These are phyloP conservation scores for Tiliqua scincoides DNA, from an alignment of 2,113 vertebrate genomes.

Conservation along the genomic window DNA sequence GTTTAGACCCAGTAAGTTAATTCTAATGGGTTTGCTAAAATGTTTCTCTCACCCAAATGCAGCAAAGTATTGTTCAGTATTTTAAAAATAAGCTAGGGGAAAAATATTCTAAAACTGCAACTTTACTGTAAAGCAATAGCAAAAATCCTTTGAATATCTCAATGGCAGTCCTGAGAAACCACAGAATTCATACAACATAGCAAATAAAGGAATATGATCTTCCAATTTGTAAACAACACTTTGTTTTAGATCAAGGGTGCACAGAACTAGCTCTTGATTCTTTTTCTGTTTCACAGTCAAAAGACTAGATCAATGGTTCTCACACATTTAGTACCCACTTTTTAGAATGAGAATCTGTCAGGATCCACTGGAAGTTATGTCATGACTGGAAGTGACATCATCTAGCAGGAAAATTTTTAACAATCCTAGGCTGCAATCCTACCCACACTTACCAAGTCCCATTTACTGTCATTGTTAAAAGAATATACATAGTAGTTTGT, in stretches of 20 bases:
- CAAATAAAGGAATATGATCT: slow-evolving; percentile 38
- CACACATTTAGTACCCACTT: no score
- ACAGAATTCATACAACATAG: slow-evolving; percentile 27
- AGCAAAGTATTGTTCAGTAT: not conserved
- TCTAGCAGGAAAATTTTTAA: no score
- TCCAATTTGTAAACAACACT: slow-evolving; percentile 42
- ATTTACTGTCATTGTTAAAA: no score
- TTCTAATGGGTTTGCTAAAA: not conserved
- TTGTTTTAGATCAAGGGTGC: slow-evolving; percentile 14
- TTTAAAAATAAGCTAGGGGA: not conserved
- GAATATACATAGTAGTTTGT: no score
- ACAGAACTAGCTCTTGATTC: slow-evolving; percentile 3
- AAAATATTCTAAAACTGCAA: slow-evolving; percentile 4
- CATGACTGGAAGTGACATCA: no score
- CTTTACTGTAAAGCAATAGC: slow-evolving; percentile 23
- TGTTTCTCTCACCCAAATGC: slow-evolving; percentile 7
- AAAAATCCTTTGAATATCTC: slow-evolving; percentile 46
- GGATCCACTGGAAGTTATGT: no score
- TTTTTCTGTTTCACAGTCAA: not conserved
- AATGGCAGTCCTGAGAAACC: slow-evolving; percentile 43
- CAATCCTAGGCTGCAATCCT: no score
- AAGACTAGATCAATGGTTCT: not conserved
- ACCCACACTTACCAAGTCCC: no score
- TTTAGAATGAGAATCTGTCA: no score
- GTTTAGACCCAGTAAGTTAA: not conserved